These are phyloP conservation scores for Australoheros scitulus DNA, from an alignment of 2,113 vertebrate species.

Conservation along the genomic window DNA sequence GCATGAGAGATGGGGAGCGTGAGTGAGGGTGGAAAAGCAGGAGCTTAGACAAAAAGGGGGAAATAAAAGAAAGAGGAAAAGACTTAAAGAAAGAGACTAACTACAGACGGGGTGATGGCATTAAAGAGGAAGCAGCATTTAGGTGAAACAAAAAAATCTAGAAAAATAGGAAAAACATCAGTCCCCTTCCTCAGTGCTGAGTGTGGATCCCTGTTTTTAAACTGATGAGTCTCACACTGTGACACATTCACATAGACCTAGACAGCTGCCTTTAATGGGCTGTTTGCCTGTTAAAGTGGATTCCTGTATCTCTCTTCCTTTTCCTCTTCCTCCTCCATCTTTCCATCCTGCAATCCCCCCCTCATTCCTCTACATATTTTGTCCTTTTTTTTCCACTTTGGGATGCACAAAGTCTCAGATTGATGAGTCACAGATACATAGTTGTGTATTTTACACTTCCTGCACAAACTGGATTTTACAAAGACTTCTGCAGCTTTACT, in stretches of 20 bases:
- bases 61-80: neutral
- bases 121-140: neutral
- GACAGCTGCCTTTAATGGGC: conserved; percentile 9
- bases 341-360: conserved; percentile 34
- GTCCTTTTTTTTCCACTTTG: conserved; percentile 19
- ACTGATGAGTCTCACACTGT: neutral
- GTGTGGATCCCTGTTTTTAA: neutral
- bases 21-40: neutral
- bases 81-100: conserved; percentile 17
- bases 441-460: conserved; percentile 43
- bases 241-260: neutral
- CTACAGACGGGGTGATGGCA: neutral
- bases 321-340: neutral
- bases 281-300: neutral
- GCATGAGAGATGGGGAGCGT: conserved; percentile 29
- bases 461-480: conserved; percentile 43
- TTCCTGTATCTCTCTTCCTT: conserved; percentile 3
- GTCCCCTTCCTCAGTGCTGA: neutral
- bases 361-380: conserved; percentile 37
- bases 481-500: conserved; percentile 29
- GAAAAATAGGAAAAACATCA: neutral
- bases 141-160: neutral
- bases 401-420: conserved; percentile 36
- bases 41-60: neutral
- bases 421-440: conserved; percentile 64